Evolutionary conservation across 2,797 vertebrate species (phyloP).

Genomic region (Danio aesculapii): DNA sequence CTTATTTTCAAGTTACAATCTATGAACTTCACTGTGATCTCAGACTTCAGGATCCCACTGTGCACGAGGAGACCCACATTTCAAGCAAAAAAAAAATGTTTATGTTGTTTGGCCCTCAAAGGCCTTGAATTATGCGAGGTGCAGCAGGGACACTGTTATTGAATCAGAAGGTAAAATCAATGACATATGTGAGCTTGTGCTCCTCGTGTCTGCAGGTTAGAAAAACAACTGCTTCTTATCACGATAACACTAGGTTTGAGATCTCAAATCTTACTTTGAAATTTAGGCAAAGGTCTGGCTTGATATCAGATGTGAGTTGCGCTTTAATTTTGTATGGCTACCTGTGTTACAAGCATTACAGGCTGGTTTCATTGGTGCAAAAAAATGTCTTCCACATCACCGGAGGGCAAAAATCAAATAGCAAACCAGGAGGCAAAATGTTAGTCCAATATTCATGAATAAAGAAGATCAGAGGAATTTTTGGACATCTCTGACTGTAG

Average conservation of each 20-base stretch:
- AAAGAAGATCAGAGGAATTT: slow-evolving; percentile 29
- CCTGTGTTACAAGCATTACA: not conserved
- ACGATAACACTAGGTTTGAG: not conserved
- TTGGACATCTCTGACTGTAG: slow-evolving; percentile 34
- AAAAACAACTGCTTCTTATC: slow-evolving; percentile 36
- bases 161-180: slow-evolving; percentile 41
- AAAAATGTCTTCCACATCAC: slow-evolving; percentile 50
- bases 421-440: slow-evolving; percentile 4
- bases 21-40: not conserved
- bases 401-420: slow-evolving; percentile 30
- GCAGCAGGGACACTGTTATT: slow-evolving; percentile 14
- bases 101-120: slow-evolving; percentile 5
- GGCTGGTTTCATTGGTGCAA: slow-evolving; percentile 21
- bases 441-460: slow-evolving; percentile 38
- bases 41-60: not conserved
- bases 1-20: not conserved
- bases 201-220: slow-evolving; percentile 6
- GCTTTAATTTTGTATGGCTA: slow-evolving; percentile 2
- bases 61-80: not conserved
- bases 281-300: not conserved
- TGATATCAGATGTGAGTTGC: slow-evolving; percentile 6
- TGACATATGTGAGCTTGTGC: slow-evolving; percentile 25
- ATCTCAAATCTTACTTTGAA: slow-evolving; percentile 18
- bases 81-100: slow-evolving; percentile 3
- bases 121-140: slow-evolving; percentile 4